Base-by-base conservation (phyloP, 2,888 invertebrate genomes). In the Trichopria drosophilae region DNA sequence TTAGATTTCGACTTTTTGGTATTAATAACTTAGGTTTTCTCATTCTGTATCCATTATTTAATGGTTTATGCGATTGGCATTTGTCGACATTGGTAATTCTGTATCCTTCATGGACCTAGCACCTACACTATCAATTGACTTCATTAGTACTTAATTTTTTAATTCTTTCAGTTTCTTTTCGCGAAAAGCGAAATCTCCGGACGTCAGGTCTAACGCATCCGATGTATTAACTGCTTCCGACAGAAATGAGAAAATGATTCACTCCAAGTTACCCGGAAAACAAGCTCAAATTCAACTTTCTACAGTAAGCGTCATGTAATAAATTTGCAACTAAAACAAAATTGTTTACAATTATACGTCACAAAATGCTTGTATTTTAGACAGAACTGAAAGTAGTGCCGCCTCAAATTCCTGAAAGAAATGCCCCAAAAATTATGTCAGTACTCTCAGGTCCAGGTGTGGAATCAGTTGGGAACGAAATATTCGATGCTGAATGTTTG, bases 401-500 rank as follows among this genome's bases (percentile, higher is more conserved):
- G 5, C 85, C 86, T 0, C 81, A 85, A 9, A 82, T 84, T 0
- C 84, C 84, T 18, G 81, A 82, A n/a, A 66, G 81, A 35, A 83
- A 84, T 20, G 82, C 86, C 7, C 84, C 83, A 19, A 85, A 85
- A 57, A 62, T 67, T 22, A 83, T 89, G 79, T 88, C 90, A 0
- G 84, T 88, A 0, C 80, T 83, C 32, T 79, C 80, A 0, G 85
- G 86, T 6, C 85, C 84, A 0, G 82, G 85, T 1, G 84, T 91
- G 0, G 91, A 91, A 69, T 82, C 88, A 0, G 85, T 90, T 3
- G 91, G 91, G 55, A 87, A 91, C 65, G 93, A 93, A 76, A 86
- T 92, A 60, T 93, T 87, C 65, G 93, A 94, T 68, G 80, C 84
- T 0, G 92, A 93, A 56, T 93, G 93, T 62, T 78, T 95, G 55